Conservation (phyloP, 2,888 invertebrate species). For the Ypsolopha sequella region DNA sequence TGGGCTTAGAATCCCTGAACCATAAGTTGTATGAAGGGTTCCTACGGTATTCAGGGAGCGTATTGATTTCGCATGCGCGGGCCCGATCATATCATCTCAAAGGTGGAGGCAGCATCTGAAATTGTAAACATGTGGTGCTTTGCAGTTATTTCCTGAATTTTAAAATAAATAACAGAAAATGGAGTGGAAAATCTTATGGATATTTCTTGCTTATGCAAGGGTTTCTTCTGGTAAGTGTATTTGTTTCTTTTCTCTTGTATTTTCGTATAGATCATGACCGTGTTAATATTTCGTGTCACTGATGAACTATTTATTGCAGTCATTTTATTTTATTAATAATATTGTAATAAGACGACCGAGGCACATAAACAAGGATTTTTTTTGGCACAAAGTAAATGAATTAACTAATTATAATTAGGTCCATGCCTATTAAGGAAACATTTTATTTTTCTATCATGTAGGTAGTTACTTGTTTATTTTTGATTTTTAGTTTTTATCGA, state of each 20-base stretch:
- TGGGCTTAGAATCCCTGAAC: not conserved
- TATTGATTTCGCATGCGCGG: conserved; percentile 61
- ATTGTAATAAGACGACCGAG: not conserved
- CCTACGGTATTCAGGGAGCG: not conserved
- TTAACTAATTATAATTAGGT: too few species aligned
- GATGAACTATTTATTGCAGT: not conserved
- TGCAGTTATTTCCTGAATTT: conserved; percentile 14
- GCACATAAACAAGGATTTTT: not conserved
- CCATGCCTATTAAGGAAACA: too few species aligned
- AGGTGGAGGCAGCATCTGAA: conserved; percentile 12
- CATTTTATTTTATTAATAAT: not conserved
- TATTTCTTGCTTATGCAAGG: conserved; percentile 27
- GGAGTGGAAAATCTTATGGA: conserved; percentile 33
- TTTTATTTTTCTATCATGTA: too few species aligned
- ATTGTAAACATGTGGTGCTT: conserved; percentile 30
- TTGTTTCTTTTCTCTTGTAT: not conserved
- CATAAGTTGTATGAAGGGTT: not conserved
- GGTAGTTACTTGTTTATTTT: too few species aligned
- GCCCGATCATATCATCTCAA: conserved; percentile 5
- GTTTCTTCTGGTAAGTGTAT: conserved; percentile 38
- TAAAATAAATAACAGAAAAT: conserved; percentile 21
- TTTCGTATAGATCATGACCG: not conserved
- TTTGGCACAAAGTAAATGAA: not conserved
- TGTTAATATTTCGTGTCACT: not conserved
- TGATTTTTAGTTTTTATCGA: too few species aligned